Evolutionary conservation across 2,888 invertebrate species (phyloP).

Genomic region (Limnephilus auricula): DNA sequence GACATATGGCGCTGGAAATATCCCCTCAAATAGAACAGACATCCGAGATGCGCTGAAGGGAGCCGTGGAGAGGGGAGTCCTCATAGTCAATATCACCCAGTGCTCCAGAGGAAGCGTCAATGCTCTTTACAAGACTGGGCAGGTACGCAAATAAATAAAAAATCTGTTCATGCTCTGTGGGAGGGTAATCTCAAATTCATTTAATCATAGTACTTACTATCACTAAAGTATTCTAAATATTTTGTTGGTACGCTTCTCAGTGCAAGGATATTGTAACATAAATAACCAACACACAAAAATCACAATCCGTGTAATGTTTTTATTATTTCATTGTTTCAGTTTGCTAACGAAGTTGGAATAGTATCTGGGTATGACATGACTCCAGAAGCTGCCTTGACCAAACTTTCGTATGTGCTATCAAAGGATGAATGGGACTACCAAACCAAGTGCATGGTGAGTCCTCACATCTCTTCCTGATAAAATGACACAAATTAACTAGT

Average conservation of each 20-base stretch:
- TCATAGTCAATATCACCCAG: conserved; percentile 95
- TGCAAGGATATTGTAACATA: background rate
- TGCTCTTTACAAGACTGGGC: conserved; percentile 90
- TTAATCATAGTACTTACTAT: background rate
- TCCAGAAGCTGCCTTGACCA: conserved; percentile 94
- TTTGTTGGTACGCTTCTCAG: too few relatives aligned
- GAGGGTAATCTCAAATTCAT: background rate
- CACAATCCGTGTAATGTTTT: background rate
- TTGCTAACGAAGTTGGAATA: conserved; percentile 83
- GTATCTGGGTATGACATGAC: conserved; percentile 93
- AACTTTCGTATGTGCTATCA: conserved; percentile 92
- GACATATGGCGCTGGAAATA: conserved; percentile 95
- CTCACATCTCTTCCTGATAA: background rate
- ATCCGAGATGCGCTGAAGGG: conserved; percentile 83
- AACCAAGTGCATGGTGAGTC: conserved; percentile 81
- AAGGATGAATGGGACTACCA: conserved; percentile 83
- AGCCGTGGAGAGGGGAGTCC: conserved; percentile 87
- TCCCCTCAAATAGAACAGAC: conserved; percentile 90
- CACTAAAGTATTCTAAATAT: background rate
- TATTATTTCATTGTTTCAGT: conserved; percentile 70
- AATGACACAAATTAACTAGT: background rate
- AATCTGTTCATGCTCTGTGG: background rate
- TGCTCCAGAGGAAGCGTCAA: conserved; percentile 89
- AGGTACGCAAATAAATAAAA: conserved; percentile 72
- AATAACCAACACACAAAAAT: background rate